Conservation (phyloP, 2,888 invertebrate genomes). For the Drosophila glabriapex region DNA sequence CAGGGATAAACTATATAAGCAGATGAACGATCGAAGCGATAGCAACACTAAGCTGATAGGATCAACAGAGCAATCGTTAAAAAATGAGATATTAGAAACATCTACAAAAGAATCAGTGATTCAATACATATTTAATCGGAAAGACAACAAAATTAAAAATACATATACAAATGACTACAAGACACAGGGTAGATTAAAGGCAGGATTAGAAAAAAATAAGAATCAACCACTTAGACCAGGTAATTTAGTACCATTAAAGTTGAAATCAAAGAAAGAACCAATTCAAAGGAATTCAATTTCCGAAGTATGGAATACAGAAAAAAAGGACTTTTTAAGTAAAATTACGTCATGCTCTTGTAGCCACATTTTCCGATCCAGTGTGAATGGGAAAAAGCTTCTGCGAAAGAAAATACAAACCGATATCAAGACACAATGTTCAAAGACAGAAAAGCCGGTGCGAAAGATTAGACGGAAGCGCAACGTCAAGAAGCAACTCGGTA, state of each 20-base stretch:
- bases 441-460: conserved; percentile 2
- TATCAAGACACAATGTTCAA: not conserved
- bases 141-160: not conserved
- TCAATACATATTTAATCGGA: not conserved
- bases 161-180: not conserved
- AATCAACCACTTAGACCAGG: not conserved
- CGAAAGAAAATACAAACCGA: not conserved
- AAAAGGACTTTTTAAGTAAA: not conserved
- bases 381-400: not conserved
- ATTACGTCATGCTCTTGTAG: not conserved
- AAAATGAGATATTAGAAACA: not conserved
- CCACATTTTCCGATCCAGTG: not conserved
- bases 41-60: not conserved
- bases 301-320: not conserved
- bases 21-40: not conserved
- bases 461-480: conserved; percentile 22
- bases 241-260: not conserved
- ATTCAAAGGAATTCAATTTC: not conserved
- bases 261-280: not conserved
- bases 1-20: not conserved
- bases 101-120: not conserved
- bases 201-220: not conserved
- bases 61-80: not conserved
- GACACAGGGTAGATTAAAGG: not conserved
- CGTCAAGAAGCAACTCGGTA: conserved; percentile 2